Evolutionary conservation across 2,113 vertebrate genomes (phyloP).

Genomic region (Cavia porcellus): DNA sequence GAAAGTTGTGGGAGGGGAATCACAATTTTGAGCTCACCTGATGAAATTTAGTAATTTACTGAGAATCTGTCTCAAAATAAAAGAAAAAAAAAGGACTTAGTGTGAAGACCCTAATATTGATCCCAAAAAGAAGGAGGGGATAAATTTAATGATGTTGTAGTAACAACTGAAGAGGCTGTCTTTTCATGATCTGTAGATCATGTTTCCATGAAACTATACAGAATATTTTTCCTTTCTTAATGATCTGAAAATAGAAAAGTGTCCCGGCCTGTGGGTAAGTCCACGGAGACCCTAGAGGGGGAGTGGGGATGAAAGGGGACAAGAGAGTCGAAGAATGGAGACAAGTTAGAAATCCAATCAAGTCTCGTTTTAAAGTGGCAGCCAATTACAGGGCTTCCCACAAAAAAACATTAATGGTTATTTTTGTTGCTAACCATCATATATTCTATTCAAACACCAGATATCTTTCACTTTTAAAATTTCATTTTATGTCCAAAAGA

Average conservation of each 20-base stretch:
- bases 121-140: not conserved
- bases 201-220: not conserved
- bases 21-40: not conserved
- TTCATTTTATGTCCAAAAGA: not conserved
- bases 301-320: too few species aligned
- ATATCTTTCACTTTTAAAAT: not conserved
- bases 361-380: too few species aligned
- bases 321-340: too few species aligned
- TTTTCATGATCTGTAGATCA: not conserved
- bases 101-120: not conserved
- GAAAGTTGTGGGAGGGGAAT: not conserved
- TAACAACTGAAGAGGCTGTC: not conserved
- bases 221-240: not conserved
- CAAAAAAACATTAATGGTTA: not conserved
- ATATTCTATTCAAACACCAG: not conserved
- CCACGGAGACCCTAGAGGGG: too few species aligned
- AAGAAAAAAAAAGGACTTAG: not conserved
- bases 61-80: not conserved
- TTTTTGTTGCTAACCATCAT: not conserved
- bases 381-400: too few species aligned
- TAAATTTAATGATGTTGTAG: not conserved
- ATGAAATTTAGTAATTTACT: not conserved
- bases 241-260: not conserved
- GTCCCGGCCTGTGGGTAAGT: too few species aligned
- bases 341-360: too few species aligned